Evolutionary conservation across 2,797 vertebrate genomes (phyloP), one percentile per base, ranked within the genome.

Genomic region (Sciurus carolinensis): DNA sequence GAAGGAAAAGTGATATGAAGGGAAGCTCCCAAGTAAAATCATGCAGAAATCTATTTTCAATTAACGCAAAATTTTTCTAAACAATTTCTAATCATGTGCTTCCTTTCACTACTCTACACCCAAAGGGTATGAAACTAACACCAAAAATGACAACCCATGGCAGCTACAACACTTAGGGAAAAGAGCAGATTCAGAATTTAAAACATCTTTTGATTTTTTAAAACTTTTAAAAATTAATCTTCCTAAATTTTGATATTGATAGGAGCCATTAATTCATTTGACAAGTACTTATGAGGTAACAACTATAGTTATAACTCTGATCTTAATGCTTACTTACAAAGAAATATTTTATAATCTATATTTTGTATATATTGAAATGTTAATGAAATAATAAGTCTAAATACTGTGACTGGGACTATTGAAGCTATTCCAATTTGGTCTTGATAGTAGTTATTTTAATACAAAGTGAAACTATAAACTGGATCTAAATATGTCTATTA

Each of bases 181-280:
- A 77, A 54, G 1, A 86, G 39, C 24, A 91, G 94, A 71, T 57
- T 42, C 28, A 86, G 10, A 62, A 33, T 7, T 11, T 80, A 91
- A 97, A 92, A 64, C 0, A 62, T 50, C 26, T 13, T 66, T 52
- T 77, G 2, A 75, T 52, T 90, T 75, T 69, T 66, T 20, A 69
- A 30, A 30, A 44, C 11, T 47, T 33, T 95, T 67, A 52, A 44
- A 3, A 87, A 47, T 52, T 7, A 92, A 44, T 72, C 54, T 81
- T 75, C 30, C 36, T 75, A 50, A 95, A 71, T 47, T 71, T 44
- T 94, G 73, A 86, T 81, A 83, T 75, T 87, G 83, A 80, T 15
- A 90, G 28, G 20, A 71, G 6, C 80, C 62, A 75, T 79, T 88
- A 50, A 92, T 75, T 94, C 5, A 89, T 30, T 75, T 18, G 88